Evolutionary conservation across 2,797 vertebrate species (phyloP).

Genomic region (Myripristis murdjan): DNA sequence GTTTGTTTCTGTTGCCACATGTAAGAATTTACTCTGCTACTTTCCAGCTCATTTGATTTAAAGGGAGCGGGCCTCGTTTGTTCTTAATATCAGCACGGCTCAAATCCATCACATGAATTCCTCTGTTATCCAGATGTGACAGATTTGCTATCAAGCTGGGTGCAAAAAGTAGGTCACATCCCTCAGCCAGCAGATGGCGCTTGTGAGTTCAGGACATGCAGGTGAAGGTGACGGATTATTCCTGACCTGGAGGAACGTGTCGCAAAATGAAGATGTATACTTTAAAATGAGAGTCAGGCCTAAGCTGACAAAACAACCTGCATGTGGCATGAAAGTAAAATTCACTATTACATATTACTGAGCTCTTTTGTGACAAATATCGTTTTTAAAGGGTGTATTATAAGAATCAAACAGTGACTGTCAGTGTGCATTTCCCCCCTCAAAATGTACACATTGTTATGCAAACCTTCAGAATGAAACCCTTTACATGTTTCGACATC

Average conservation of each 20-base stretch:
- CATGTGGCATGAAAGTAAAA: no score
- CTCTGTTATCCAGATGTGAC: constrained; percentile 29
- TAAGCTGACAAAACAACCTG: no score
- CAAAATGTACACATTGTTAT: no score
- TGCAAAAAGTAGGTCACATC: constrained; percentile 22
- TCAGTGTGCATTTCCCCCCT: no score
- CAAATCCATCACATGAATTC: constrained; percentile 8
- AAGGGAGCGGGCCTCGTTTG: background rate
- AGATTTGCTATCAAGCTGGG: background rate
- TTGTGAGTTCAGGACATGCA: constrained; percentile 27
- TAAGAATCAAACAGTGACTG: background rate
- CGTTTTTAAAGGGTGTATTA: no score
- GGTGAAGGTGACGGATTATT: background rate
- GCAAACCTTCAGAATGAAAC: no score
- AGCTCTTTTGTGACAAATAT: no score
- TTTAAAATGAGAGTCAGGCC: no score
- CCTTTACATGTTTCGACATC: no score
- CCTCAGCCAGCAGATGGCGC: constrained; percentile 61
- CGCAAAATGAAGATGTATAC: no score
- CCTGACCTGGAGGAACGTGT: background rate
- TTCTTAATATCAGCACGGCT: background rate
- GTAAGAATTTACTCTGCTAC: background rate
- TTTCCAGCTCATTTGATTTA: constrained; percentile 3
- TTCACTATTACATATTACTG: no score
- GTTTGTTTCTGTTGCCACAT: background rate